Evolutionary conservation across 1,140 invertebrate genomes (phyloP).

Genomic region (Drosophila novamexicana): DNA sequence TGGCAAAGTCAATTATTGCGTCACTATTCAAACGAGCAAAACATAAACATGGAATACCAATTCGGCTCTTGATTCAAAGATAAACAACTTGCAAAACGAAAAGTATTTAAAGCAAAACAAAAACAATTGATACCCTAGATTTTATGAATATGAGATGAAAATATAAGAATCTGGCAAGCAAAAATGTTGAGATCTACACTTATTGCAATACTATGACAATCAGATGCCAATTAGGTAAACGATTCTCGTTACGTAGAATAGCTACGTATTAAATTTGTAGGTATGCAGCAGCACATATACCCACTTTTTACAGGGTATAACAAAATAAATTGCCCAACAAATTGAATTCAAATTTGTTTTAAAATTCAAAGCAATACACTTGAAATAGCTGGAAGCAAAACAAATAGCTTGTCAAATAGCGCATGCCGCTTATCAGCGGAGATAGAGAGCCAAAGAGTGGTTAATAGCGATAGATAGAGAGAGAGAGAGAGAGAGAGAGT

Average conservation of each 20-base stretch:
- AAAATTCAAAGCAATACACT: conserved; percentile 15
- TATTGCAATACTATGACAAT: background rate
- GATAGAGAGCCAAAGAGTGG: conserved; percentile 37
- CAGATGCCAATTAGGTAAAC: background rate
- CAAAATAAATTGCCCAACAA: conserved; percentile 3
- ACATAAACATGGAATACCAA: conserved; percentile 34
- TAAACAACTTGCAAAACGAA: conserved; percentile 5
- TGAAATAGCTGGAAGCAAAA: conserved; percentile 39
- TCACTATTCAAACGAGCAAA: conserved; percentile 23
- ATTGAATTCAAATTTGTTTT: conserved; percentile 1
- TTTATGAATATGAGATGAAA: background rate
- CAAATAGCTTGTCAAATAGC: conserved; percentile 32
- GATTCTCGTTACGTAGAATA: no score
- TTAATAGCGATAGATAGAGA: conserved; percentile 20
- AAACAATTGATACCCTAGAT: conserved; percentile 14
- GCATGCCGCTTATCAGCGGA: conserved; percentile 50
- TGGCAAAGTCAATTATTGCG: conserved; percentile 28
- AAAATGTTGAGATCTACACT: background rate
- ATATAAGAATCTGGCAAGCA: background rate
- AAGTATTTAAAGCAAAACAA: conserved; percentile 19
- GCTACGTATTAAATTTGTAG: background rate
- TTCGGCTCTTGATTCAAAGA: conserved; percentile 20
- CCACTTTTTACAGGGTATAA: conserved; percentile 6
- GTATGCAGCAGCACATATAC: background rate
- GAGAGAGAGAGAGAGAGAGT: conserved; percentile 4